These are phyloP conservation scores for Rutilus rutilus DNA, from an alignment of 2,113 vertebrate species.

Conservation along the genomic window DNA sequence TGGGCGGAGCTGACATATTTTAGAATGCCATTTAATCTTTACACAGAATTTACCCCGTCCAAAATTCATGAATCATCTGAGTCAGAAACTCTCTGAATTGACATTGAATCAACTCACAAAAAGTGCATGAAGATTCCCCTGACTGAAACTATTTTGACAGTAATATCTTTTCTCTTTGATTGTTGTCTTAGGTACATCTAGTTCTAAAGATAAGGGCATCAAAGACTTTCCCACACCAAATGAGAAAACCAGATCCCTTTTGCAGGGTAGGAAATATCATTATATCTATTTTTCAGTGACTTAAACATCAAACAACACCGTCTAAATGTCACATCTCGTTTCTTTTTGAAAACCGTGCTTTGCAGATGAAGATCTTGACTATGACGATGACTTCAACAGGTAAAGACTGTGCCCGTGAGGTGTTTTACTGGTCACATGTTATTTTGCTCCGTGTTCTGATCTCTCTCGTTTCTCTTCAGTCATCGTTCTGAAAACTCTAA, in stretches of 20 bases:
- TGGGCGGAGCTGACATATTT: neutral
- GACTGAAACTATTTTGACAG: neutral
- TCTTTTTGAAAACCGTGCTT: slow-evolving; percentile 47
- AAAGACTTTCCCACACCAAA: slow-evolving; percentile 71
- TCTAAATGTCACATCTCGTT: neutral
- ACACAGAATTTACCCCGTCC: neutral
- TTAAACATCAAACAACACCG: neutral
- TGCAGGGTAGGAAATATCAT: slow-evolving; percentile 71
- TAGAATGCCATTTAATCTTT: neutral
- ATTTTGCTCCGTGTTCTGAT: neutral
- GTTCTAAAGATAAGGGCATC: slow-evolving; percentile 66
- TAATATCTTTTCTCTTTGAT: neutral
- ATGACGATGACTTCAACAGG: slow-evolving; percentile 94
- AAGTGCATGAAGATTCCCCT: neutral
- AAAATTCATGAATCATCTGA: neutral
- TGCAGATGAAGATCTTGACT: slow-evolving; percentile 85
- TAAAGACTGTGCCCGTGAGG: slow-evolving; percentile 61
- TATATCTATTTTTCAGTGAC: neutral
- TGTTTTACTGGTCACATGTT: neutral
- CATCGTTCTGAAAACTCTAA: slow-evolving; percentile 85
- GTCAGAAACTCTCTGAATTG: neutral
- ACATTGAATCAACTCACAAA: neutral
- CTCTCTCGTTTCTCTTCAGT: slow-evolving; percentile 62
- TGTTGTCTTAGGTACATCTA: slow-evolving; percentile 43
- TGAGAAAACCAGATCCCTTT: slow-evolving; percentile 74